A percentile compares a stretch with the other conserved stretches of the same genome.
Evolutionary conservation across 2,797 vertebrate species (phyloP).

Genomic region (Rachycentron canadum): DNA sequence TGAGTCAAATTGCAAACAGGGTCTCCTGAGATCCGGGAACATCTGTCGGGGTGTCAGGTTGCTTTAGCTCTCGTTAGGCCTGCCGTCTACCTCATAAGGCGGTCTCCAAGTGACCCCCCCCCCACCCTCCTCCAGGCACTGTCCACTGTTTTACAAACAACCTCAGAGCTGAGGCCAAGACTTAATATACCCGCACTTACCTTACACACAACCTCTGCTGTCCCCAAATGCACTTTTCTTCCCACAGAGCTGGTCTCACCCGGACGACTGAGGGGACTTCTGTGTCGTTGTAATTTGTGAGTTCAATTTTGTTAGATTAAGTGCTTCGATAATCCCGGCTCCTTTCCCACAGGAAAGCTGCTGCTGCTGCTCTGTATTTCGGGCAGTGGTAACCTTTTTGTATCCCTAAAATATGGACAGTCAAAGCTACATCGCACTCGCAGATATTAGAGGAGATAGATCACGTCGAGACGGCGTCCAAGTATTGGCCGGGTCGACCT

Average conservation of each 20-base stretch:
- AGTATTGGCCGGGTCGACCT: constrained; percentile 23
- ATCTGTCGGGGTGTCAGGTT: constrained; percentile 86
- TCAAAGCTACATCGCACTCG: constrained; percentile 34
- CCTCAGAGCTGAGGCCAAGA: constrained; percentile 42
- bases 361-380: constrained; percentile 1
- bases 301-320: constrained; percentile 59
- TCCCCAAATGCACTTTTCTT: constrained; percentile 64
- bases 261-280: constrained; percentile 20
- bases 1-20: constrained; percentile 82
- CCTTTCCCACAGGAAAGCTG: constrained; percentile 57
- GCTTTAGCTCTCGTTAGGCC: constrained; percentile 76
- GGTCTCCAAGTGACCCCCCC: constrained; percentile 72
- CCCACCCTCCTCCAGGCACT: constrained; percentile 53
- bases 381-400: constrained; percentile 21
- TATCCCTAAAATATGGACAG: constrained; percentile 49
- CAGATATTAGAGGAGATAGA: constrained; percentile 53
- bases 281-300: constrained; percentile 53
- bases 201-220: constrained; percentile 37
- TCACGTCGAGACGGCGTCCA: constrained; percentile 39
- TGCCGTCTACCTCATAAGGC: constrained; percentile 83
- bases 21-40: constrained; percentile 80
- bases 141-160: constrained; percentile 80
- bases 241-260: constrained; percentile 38
- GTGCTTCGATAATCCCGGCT: constrained; percentile 39
- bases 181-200: constrained; percentile 40